Conservation (phyloP, 2,888 invertebrate genomes). For the Heterodera filipjevi region DNA sequence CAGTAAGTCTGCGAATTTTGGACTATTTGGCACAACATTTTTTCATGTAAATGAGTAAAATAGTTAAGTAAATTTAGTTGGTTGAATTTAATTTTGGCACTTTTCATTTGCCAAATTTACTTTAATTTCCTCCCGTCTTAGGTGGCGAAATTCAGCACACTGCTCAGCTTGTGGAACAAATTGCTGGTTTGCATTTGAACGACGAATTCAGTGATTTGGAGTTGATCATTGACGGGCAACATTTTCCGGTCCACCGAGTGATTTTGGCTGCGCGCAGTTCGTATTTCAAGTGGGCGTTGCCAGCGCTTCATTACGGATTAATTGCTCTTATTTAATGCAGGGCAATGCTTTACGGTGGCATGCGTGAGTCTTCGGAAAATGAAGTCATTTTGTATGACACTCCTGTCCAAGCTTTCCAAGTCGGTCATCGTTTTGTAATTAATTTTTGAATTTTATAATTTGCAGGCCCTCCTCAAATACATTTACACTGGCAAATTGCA, state of each 20-base stretch:
- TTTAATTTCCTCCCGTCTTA: too few relatives aligned
- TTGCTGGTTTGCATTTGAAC: slow-evolving; percentile 82
- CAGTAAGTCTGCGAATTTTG: not conserved
- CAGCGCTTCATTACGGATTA: not conserved
- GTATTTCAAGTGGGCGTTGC: slow-evolving; percentile 81
- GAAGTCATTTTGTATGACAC: slow-evolving; percentile 68
- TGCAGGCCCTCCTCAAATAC: slow-evolving; percentile 79
- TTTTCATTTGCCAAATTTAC: not conserved
- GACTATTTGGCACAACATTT: not conserved
- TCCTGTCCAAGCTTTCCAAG: slow-evolving; percentile 47
- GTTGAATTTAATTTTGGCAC: too few relatives aligned
- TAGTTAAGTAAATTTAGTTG: too few relatives aligned
- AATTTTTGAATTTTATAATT: not conserved
- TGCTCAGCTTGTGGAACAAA: slow-evolving; percentile 80
- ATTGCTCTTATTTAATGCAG: slow-evolving; percentile 57
- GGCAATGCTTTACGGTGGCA: slow-evolving; percentile 73
- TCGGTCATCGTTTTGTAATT: not conserved
- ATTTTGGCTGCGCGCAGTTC: slow-evolving; percentile 92
- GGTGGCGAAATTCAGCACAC: slow-evolving; percentile 75
- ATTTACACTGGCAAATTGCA: slow-evolving; percentile 81
- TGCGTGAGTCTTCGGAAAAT: slow-evolving; percentile 74
- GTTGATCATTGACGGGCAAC: slow-evolving; percentile 74
- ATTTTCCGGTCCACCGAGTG: slow-evolving; percentile 77
- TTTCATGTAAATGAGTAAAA: too few relatives aligned
- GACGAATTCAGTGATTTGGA: slow-evolving; percentile 87